Evolutionary conservation across 2,888 invertebrate species (phyloP), one percentile per base, ranked within the genome.

Genomic region (Rhabditophanes sp.): DNA sequence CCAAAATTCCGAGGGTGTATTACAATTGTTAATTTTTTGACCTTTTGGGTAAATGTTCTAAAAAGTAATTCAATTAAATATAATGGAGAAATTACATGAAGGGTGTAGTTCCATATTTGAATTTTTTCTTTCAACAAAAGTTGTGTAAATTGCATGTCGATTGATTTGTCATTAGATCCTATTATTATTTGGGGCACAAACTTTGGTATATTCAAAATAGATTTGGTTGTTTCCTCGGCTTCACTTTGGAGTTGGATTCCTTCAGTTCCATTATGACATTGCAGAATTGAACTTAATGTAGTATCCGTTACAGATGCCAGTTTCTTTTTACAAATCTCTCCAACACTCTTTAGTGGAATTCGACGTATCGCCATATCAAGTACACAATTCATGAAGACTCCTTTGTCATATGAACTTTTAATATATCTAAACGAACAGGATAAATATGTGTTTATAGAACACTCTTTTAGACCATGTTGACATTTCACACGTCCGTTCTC

Each of bases 81-180:
- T 14, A 20, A 11, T 2, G 25, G 12, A 6, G 37, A 11, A 21
- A 22, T 16, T 8, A 14, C 11, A 11, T 14, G 19, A 11, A 44
- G 30, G 12, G 47, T 47, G 20, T 21, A 17, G 25, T 35, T 37
- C 47, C 53, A 53, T 15, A 35, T 28, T 14, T 12, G 16, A 6
- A 47, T n/a, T 23, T 47, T 47, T 19, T 43, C 49, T 5, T 23
- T 25, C 12, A 47, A 19, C 22, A 47, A 25, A 23, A 47, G 30
- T 25, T 47, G 47, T 16, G 29, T 24, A n/a, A 44, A 41, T 21
- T 47, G 47, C 42, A 47, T 44, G 29, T 53, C 33, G 11, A 52
- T 26, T 21, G 49, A 34, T n/a, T 34, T 23, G 2, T 30, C 43
- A 18, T 50, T 45, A 17, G n/a, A n/a, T 20, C 30, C 30, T 11